Evolutionary conservation across 2,888 invertebrate species (phyloP).

Genomic region (Calameuta pallipes): DNA sequence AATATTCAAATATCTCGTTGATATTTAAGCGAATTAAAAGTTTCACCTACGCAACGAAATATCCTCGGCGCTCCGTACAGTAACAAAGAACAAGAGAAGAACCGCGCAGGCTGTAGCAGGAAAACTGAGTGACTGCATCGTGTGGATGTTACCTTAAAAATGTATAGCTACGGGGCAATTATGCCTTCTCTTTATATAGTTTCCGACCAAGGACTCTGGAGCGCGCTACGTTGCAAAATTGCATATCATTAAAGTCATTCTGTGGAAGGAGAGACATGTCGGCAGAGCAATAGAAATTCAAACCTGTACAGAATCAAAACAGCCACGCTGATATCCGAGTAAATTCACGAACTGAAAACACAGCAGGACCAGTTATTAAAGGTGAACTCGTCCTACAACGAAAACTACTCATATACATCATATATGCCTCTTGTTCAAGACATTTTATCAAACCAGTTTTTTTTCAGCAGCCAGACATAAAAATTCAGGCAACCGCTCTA

Average conservation of each 20-base stretch:
- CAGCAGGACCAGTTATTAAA: background rate
- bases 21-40: background rate
- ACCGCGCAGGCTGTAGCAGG: conserved; percentile 31
- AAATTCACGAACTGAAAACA: background rate
- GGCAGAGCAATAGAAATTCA: background rate
- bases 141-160: conserved; percentile 48
- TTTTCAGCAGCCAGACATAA: background rate
- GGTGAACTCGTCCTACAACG: background rate
- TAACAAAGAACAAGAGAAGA: conserved; percentile 24
- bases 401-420: background rate
- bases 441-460: background rate
- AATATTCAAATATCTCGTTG: background rate
- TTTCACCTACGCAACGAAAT: conserved; percentile 19
- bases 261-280: conserved; percentile 45
- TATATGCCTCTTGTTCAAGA: background rate
- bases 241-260: conserved; percentile 57
- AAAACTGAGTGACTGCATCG: background rate
- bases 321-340: background rate
- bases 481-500: background rate
- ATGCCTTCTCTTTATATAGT: conserved; percentile 63
- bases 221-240: conserved; percentile 60
- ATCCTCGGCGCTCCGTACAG: background rate
- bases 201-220: conserved; percentile 60
- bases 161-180: conserved; percentile 55
- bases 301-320: background rate